A percentile compares a stretch with the other conserved stretches of the same genome.
phyloP scores from a whole-genome alignment of 2,113 vertebrate genomes.

The Clarias gariepinus region DNA sequence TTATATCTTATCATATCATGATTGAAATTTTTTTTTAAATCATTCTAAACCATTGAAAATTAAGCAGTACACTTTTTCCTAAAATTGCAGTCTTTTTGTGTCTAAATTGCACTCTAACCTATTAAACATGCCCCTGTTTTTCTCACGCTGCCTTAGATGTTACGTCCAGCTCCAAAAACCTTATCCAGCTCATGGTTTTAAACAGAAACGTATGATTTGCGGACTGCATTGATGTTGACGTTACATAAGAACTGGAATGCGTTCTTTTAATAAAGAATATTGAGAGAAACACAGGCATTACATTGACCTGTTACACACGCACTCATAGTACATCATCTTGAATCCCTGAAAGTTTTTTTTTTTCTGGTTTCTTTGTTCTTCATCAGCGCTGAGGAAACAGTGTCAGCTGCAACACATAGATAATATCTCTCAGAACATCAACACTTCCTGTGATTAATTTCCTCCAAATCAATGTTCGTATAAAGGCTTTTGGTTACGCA shows the following conservation, averaged over 20 bases:
- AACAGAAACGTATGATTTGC: background rate
- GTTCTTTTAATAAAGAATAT: background rate
- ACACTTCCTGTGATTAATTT: background rate
- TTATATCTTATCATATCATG: background rate
- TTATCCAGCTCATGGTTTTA: background rate
- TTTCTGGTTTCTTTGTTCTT: background rate
- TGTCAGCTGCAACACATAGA: background rate
- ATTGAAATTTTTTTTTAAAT: too few species aligned
- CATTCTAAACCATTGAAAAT: background rate
- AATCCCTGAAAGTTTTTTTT: background rate
- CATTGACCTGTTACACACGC: background rate
- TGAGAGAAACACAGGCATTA: constrained; percentile 25
- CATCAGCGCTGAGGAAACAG: background rate
- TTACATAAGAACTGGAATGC: background rate
- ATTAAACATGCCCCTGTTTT: background rate
- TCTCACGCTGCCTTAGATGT: background rate
- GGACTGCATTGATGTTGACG: constrained; percentile 1
- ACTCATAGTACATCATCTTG: background rate
- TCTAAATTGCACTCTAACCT: background rate
- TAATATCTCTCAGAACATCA: background rate
- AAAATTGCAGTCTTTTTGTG: background rate
- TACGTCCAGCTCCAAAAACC: background rate
- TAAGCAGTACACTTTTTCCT: background rate
- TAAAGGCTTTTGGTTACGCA: background rate
- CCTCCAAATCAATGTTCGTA: background rate